Base-by-base conservation (phyloP, 2,113 vertebrate species). In the Leptocoma aspasia region DNA sequence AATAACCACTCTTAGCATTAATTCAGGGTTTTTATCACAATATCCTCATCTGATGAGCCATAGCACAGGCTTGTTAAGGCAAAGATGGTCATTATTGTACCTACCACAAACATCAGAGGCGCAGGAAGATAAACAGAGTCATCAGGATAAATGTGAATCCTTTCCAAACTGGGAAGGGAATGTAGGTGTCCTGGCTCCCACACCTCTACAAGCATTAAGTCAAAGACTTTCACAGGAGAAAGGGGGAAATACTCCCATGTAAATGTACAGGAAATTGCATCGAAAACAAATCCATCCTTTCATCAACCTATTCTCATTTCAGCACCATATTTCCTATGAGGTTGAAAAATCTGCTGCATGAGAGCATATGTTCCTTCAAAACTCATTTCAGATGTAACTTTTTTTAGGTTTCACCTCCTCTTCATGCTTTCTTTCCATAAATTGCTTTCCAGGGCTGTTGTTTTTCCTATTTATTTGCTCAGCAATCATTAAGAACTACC, bases 331-430 rank as follows among this genome's bases (percentile, higher is more conserved):
- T 95, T 95, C 88, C 73, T 94, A 96, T 71, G 72, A 96, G 93
- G 92, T 71, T 96, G 90, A 89, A 95, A 97, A 96, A 96, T 95
- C 96, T 96, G 95, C 88, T 89, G 56, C 90, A 84, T 83, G 92
- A 92, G 89, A 96, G 80, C 95, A 95, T 97, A 96, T 96, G 94
- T 86, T 96, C 91, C 86, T 96, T 96, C 92, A 93, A 97, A 96
- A 96, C 61, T 90, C 56, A 78, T 92, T 96, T 97, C 94, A 94
- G 69, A 96, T 81, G 80, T 95, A 93, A 95, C 85, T 90, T 90
- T 90, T 95, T 95, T 93, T 94, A 96, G 92, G 88, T 90, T 90
- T 96, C 89, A 95, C 91, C 88, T 96, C 94, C 66, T 91, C 89
- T 95, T 91, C 24, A 1, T 94, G 59, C 35, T 94, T 96, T 83